These are phyloP conservation scores for Poeciliopsis infans DNA, from an alignment of 2,797 vertebrate species.

Conservation along the genomic window DNA sequence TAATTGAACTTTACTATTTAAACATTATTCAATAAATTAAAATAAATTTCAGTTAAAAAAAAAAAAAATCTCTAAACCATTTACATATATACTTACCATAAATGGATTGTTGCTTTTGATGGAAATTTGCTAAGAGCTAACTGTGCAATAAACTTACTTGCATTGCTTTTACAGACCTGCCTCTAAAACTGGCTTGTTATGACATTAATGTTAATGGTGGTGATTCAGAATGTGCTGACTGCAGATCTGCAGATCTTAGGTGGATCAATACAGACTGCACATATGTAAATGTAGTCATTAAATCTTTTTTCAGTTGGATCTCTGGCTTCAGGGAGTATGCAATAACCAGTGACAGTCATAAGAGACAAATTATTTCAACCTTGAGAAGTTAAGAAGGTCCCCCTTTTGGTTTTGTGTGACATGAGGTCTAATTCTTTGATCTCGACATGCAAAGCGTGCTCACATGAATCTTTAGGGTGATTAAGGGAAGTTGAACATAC, in stretches of 20 bases:
- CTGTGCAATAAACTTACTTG: conserved; percentile 64
- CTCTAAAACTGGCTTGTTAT: conserved; percentile 67
- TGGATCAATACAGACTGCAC: conserved; percentile 70
- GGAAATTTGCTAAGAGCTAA: conserved; percentile 47
- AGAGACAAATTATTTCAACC: conserved; percentile 21
- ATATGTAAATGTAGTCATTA: conserved; percentile 75
- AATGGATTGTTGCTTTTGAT: not conserved
- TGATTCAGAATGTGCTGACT: conserved; percentile 73
- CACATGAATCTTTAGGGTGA: conserved; percentile 35
- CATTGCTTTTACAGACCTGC: conserved; percentile 50
- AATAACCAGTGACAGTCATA: conserved; percentile 18
- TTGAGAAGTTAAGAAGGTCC: not conserved
- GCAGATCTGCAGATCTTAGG: conserved; percentile 26
- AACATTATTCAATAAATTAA: conserved; percentile 13
- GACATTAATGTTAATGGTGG: conserved; percentile 71
- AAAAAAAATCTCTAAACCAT: not conserved
- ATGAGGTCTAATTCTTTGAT: conserved; percentile 38
- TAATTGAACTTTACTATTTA: conserved; percentile 6
- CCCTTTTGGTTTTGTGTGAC: conserved; percentile 15
- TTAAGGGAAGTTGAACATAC: conserved; percentile 50
- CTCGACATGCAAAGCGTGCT: conserved; percentile 18
- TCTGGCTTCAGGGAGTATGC: conserved; percentile 43
- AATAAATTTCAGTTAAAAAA: conserved; percentile 1
- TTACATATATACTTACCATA: not conserved
- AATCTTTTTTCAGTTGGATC: conserved; percentile 57